Conservation (phyloP, 2,888 invertebrate species). For the Dicycla oo region DNA sequence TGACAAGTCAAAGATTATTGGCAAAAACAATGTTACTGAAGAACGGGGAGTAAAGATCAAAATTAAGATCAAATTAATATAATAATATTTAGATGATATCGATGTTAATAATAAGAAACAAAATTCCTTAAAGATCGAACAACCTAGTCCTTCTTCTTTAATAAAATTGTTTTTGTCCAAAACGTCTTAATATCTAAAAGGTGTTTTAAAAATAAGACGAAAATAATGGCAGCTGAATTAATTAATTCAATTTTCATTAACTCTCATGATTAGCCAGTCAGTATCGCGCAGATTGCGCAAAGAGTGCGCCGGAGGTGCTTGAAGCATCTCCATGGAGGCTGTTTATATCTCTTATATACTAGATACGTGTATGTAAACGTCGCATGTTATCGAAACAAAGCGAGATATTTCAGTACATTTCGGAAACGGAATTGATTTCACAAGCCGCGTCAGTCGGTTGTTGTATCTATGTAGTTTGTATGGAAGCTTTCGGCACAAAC, state of each 20-base stretch:
- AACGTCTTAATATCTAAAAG: neutral
- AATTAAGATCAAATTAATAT: constrained; percentile 33
- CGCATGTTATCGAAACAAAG: constrained; percentile 49
- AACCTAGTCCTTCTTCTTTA: constrained; percentile 12
- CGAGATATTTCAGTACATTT: constrained; percentile 65
- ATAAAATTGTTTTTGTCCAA: constrained; percentile 32
- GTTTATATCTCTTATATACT: neutral
- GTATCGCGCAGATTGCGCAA: too few species aligned
- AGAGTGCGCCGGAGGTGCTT: constrained; percentile 26
- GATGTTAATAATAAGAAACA: constrained; percentile 39
- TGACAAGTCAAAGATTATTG: neutral
- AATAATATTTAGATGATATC: constrained; percentile 30
- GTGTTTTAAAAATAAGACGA: neutral
- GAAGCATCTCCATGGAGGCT: neutral
- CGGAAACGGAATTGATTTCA: constrained; percentile 78
- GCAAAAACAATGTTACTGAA: constrained; percentile 26
- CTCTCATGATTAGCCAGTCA: neutral
- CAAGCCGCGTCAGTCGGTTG: constrained; percentile 63
- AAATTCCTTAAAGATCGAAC: constrained; percentile 17
- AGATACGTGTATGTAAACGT: constrained; percentile 59
- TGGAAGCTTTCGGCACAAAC: constrained; percentile 76
- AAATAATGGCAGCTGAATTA: constrained; percentile 16
- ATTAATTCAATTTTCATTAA: neutral
- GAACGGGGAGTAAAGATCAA: constrained; percentile 21
- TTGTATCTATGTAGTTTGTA: constrained; percentile 69